phyloP scores from a whole-genome alignment of 2,113 vertebrate genomes.

The Cacatua alba region DNA sequence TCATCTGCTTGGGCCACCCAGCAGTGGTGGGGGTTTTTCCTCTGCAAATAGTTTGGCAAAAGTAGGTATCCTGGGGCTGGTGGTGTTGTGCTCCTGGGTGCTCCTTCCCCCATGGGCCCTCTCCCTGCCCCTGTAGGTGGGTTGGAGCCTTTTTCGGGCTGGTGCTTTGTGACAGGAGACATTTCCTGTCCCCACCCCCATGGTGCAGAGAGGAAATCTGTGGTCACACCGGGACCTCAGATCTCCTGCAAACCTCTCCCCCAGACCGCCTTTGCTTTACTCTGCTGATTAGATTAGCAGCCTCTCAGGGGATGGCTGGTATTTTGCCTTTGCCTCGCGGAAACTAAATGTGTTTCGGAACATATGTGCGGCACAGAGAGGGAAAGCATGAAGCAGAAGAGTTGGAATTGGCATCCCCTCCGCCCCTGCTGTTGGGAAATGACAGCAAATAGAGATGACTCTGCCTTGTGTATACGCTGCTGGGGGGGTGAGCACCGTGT shows the following conservation, averaged over 20 bases:
- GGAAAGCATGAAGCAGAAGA: not conserved
- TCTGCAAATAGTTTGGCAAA: not conserved
- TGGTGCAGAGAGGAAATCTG: not conserved
- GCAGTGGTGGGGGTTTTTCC: fast-evolving
- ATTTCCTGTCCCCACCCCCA: not conserved
- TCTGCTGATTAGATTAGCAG: not conserved
- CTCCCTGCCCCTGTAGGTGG: not conserved
- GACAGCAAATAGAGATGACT: not conserved
- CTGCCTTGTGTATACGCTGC: not conserved
- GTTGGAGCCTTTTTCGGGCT: fast-evolving
- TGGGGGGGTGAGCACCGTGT: fast-evolving
- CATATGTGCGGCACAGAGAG: not conserved
- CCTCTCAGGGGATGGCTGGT: not conserved
- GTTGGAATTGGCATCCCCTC: not conserved
- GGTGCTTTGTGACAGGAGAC: fast-evolving
- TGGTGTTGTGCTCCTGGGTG: not conserved
- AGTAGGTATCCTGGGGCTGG: not conserved
- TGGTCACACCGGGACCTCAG: not conserved
- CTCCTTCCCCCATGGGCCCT: not conserved
- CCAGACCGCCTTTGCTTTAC: not conserved
- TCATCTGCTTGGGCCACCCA: not conserved
- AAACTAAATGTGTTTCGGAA: not conserved
- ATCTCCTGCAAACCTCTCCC: not conserved
- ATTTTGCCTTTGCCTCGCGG: not conserved
- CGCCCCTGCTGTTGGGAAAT: not conserved